Base-by-base conservation (phyloP, 2,888 invertebrate genomes). In the Ophion obscuratus region DNA sequence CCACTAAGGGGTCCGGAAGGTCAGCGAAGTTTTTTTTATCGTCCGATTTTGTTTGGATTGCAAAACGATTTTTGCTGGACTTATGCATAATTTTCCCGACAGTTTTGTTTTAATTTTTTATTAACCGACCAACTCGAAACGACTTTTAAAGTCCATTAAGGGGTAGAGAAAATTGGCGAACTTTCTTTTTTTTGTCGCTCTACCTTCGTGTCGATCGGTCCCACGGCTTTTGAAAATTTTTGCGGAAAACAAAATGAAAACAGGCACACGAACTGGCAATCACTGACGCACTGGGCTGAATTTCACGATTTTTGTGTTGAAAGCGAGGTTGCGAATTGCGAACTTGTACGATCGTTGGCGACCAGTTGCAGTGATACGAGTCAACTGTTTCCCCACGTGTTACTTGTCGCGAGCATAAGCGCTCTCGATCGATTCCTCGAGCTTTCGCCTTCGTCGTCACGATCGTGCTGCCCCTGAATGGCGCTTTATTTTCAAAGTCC, bases 301-400 rank as follows among this genome's bases (percentile, higher is more conserved):
- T 68, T 59, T 59, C 40, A 75, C 62, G 40, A 24, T 74, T 27
- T 6, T 75, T 76, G 75, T 14, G 44, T 70, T 27, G 66, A n/a
- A 27, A 7, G 24, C 57, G n/a, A 20, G 2, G 5, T 70, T 75
- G 17, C 24, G 20, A 14, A 61, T 31, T 80, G 73, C 83, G 73
- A 62, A 74, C 47, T 75, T 36, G 24, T 44, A n/a, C 59, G 57
- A 83, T 47, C 53, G 80, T 77, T 76, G 85, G 81, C 86, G 90
- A 87, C 90, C 84, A 84, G 88, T 86, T 87, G 87, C 89, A 85
- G 88, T 86, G 89, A 82, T 86, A 87, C 87, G 87, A 84, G 75
- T 68, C 76, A 85, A 91, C 89, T 89, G 90, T 87, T 89, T 77
- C 81, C 88, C 87, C 91, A 91, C 91, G 91, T 91, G 91, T 88